These are phyloP conservation scores for Heliothis peltigera DNA, from an alignment of 2,888 invertebrate genomes.

Conservation along the genomic window DNA sequence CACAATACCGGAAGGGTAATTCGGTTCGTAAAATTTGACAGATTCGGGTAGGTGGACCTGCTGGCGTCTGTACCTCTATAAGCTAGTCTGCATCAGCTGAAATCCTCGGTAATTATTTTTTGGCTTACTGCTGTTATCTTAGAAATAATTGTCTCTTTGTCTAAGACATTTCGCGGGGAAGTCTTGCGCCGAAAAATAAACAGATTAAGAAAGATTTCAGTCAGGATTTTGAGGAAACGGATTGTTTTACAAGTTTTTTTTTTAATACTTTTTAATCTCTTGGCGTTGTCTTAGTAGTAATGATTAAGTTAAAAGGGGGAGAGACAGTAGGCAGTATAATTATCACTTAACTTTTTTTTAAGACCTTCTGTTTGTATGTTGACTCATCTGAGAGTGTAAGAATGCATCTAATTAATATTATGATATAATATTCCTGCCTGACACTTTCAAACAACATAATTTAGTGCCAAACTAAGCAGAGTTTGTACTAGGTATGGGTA, in stretches of 20 bases:
- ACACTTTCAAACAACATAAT: too few relatives aligned
- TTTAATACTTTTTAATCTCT: conserved; percentile 26
- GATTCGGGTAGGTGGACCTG: too few relatives aligned
- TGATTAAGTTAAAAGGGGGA: neutral
- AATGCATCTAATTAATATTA: too few relatives aligned
- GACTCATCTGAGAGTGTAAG: too few relatives aligned
- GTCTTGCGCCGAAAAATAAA: conserved; percentile 45
- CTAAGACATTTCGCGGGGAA: conserved; percentile 26
- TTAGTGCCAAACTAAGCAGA: too few relatives aligned
- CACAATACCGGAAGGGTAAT: too few relatives aligned
- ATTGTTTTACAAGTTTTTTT: conserved; percentile 33
- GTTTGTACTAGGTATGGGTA: too few relatives aligned
- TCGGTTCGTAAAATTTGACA: too few relatives aligned
- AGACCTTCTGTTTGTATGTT: too few relatives aligned
- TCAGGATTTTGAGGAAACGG: conserved; percentile 45
- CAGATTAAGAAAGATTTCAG: conserved; percentile 39
- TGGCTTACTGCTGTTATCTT: conserved; percentile 39
- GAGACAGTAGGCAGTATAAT: too few relatives aligned
- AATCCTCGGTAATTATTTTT: conserved; percentile 55
- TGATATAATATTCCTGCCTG: too few relatives aligned
- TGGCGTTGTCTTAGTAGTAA: neutral
- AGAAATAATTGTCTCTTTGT: conserved; percentile 55
- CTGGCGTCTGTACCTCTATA: conserved; percentile 3
- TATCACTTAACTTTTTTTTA: too few relatives aligned
- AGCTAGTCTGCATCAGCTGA: conserved; percentile 32